phyloP scores from a whole-genome alignment of 2,113 vertebrate species.

The Myiopsitta monachus region DNA sequence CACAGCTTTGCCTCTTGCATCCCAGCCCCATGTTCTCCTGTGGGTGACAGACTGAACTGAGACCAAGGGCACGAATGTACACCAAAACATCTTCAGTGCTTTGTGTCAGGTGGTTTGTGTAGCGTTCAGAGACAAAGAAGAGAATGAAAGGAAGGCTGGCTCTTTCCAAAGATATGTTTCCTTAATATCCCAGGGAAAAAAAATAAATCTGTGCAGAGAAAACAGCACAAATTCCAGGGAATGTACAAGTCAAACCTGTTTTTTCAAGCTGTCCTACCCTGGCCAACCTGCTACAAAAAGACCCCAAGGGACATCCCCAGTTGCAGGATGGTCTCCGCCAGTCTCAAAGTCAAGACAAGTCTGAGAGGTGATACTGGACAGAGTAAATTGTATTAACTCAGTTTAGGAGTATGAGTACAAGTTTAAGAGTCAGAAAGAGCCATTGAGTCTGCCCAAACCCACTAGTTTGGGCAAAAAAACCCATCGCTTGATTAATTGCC shows the following conservation, averaged over 20 bases:
- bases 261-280: not conserved
- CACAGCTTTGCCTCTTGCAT: not conserved
- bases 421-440: not conserved
- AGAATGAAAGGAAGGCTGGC: not conserved
- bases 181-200: not conserved
- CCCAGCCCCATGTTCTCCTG: not conserved
- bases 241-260: accelerated
- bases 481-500: not conserved
- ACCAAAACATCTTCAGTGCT: not conserved
- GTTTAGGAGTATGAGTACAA: not conserved
- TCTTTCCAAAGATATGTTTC: not conserved
- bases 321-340: not conserved
- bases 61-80: not conserved
- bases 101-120: not conserved
- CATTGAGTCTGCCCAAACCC: not conserved
- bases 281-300: not conserved
- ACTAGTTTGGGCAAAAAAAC: not conserved
- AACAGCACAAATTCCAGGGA: not conserved
- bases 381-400: not conserved
- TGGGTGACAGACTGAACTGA: not conserved
- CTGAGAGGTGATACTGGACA: not conserved
- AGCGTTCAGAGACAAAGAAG: not conserved
- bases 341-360: not conserved
- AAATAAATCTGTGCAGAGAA: not conserved
- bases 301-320: not conserved